Evolutionary conservation across 1,140 invertebrate genomes (phyloP).

Genomic region (Bombus breviceps): DNA sequence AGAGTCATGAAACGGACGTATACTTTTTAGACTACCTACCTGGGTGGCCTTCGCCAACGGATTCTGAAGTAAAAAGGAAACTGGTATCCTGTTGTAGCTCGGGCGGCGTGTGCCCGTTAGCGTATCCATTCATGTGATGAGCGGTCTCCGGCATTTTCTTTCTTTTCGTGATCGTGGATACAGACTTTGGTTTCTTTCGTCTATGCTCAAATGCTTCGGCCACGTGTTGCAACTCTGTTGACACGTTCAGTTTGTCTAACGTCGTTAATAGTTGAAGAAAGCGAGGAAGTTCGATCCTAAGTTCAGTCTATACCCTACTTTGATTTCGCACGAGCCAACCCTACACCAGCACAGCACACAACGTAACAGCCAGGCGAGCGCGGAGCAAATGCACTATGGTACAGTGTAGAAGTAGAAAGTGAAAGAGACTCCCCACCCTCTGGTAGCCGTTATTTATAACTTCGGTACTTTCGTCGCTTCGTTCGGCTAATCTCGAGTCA

Average conservation of each 20-base stretch:
- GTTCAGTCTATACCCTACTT: conserved; percentile 31
- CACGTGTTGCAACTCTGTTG: conserved; percentile 1
- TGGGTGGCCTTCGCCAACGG: conserved; percentile 99
- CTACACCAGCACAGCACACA: conserved; percentile 61
- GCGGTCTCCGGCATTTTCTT: conserved; percentile 88
- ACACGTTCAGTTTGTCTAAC: neutral
- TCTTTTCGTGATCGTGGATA: conserved; percentile 69
- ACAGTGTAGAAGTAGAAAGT: conserved; percentile 71
- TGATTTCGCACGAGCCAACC: conserved; percentile 16
- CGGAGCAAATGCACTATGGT: conserved; percentile 67
- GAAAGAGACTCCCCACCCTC: conserved; percentile 76
- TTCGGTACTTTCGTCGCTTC: conserved; percentile 64
- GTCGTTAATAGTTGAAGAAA: conserved; percentile 4
- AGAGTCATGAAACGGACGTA: conserved; percentile 28
- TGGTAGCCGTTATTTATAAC: conserved; percentile 75
- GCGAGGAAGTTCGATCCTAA: neutral
- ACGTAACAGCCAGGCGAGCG: conserved; percentile 62
- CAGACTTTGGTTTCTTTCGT: neutral
- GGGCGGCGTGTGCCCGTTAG: conserved; percentile 87
- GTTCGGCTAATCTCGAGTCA: conserved; percentile 64
- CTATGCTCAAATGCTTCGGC: neutral
- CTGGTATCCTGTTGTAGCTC: conserved; percentile 92
- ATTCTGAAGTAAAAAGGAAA: conserved; percentile 99
- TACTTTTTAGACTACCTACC: conserved; percentile 83
- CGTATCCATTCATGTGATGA: conserved; percentile 88